Evolutionary conservation across 2,797 vertebrate species (phyloP), one percentile per base, ranked within the genome.

Genomic region (Muscicapa striata): DNA sequence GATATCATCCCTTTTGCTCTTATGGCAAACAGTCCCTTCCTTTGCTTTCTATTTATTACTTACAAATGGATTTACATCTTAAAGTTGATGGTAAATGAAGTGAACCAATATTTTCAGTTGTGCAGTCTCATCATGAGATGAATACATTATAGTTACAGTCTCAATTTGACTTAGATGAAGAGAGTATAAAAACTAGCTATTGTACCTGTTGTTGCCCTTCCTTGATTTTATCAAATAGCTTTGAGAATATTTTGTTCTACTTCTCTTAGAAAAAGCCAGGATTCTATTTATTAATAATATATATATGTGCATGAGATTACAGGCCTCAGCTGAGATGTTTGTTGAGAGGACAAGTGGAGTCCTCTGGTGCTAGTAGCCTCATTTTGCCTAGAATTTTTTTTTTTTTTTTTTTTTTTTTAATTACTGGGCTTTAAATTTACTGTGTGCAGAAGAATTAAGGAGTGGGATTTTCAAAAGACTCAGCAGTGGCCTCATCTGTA

Each of bases 401-500:
- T 27, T 63, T 62, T 52, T 62, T 75, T 89, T 90, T 94, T 63
- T 62, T 57, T 62, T 75, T 89, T 90, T 94, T 75, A 95, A 94
- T 96, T 95, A 92, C 69, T 92, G n/a, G 27, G 8, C 45, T 93
- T 95, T 95, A 89, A 59, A 92, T 93, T 75, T 93, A 86, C 54
- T 91, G 63, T 96, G 52, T 94, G 41, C 79, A 89, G 74, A 93
- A 93, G 91, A 96, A 95, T 96, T 97, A 97, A 95, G 72, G 82
- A 92, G 89, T 89, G 63, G 96, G 94, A 96, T 97, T 97, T 97
- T 95, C 77, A 91, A 94, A 91, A 86, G 85, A 88, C 89, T 88
- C 41, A 3, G 49, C 87, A 88, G 77, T 88, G 92, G 74, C 94
- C 91, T 97, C 95, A 96, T 97, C 95, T 94, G 87, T 89, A 96